A percentile compares a stretch with the other conserved stretches of the same genome.
Conservation (phyloP, 2,113 vertebrate species). For the Notarius quadriscutis region DNA sequence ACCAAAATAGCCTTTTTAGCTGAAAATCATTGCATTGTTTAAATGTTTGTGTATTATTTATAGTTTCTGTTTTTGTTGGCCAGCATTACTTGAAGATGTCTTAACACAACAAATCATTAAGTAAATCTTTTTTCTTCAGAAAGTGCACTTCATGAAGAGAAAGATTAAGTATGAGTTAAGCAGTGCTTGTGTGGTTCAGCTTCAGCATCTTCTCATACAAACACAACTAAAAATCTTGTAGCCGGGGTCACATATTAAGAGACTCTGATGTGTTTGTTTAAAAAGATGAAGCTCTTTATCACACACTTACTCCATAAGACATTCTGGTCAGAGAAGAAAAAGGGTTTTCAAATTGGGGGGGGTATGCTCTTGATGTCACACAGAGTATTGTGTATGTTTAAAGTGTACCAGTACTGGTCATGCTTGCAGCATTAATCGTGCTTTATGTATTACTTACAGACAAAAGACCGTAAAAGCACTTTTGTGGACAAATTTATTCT, state of each 20-base stretch:
- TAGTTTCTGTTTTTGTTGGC: neutral
- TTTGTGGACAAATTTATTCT: too few species aligned
- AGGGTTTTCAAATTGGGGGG: neutral
- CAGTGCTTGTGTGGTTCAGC: neutral
- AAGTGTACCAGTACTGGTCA: too few species aligned
- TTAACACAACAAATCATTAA: neutral
- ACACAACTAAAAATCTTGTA: neutral
- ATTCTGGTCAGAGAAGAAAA: neutral
- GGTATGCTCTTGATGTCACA: accelerated
- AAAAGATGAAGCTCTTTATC: neutral
- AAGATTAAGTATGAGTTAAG: neutral
- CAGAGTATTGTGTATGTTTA: neutral
- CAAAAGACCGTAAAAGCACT: too few species aligned
- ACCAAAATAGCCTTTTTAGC: neutral
- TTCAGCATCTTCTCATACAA: neutral
- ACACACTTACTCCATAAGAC: neutral
- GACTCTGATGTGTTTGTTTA: neutral
- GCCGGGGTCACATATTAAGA: neutral
- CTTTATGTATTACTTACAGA: too few species aligned
- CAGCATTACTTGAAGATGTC: neutral
- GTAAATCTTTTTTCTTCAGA: neutral
- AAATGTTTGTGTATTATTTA: neutral
- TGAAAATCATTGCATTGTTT: neutral
- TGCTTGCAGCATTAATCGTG: too few species aligned
- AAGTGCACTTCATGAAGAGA: neutral